phyloP scores from a whole-genome alignment of 2,797 vertebrate species.

The Hipposideros larvatus region DNA sequence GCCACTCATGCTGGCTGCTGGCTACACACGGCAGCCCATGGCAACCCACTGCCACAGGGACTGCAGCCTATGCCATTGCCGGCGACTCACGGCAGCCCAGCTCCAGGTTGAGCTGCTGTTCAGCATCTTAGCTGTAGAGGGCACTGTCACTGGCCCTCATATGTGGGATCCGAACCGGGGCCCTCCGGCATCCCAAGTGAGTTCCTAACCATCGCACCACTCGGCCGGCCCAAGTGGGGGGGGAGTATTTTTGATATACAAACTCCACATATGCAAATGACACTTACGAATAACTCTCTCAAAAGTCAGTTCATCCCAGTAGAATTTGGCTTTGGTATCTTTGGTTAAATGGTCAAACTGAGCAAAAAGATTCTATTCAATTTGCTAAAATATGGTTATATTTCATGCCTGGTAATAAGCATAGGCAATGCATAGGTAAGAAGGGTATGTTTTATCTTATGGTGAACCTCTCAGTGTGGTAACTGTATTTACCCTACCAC shows the following conservation, averaged over 20 bases:
- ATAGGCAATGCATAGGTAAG: neutral
- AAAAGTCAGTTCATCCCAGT: neutral
- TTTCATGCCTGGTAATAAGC: neutral
- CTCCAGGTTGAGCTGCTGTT: too few species aligned
- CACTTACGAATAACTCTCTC: neutral
- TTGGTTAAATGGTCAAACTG: neutral
- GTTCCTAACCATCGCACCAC: too few species aligned
- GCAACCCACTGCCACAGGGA: too few species aligned
- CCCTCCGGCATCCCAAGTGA: too few species aligned
- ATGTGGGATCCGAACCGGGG: too few species aligned
- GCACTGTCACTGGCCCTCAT: too few species aligned
- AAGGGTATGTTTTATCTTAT: neutral
- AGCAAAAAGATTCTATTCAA: neutral
- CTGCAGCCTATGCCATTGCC: too few species aligned
- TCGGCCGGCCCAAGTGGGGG: neutral
- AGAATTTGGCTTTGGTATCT: slow-evolving; percentile 8
- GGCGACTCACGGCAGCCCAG: too few species aligned
- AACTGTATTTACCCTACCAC: neutral
- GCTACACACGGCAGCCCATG: too few species aligned
- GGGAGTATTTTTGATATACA: neutral
- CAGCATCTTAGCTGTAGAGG: too few species aligned
- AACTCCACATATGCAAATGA: neutral
- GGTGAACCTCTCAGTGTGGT: neutral
- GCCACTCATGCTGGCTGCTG: too few species aligned
- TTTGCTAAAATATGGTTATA: neutral